phyloP scores from a whole-genome alignment of 2,113 vertebrate genomes.

The Bombycilla garrulus region DNA sequence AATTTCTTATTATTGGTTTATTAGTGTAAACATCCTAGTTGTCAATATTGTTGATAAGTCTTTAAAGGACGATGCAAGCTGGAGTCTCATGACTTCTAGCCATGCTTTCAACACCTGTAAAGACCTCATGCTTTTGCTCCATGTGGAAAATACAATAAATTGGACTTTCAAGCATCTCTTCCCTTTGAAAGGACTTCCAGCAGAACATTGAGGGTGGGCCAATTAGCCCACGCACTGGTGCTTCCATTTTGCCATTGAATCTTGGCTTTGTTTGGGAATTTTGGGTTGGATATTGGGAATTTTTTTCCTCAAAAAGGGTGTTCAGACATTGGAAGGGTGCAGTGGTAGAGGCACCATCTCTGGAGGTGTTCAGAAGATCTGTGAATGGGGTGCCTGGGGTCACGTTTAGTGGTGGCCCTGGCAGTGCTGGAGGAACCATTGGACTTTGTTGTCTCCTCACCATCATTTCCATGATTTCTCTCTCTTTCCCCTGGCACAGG shows the following conservation, averaged over 20 bases:
- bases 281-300: background rate
- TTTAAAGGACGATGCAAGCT: no score
- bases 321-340: background rate
- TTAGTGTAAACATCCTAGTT: no score
- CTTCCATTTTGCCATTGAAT: background rate
- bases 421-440: background rate
- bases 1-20: no score
- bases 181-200: no score
- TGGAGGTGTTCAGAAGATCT: background rate
- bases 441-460: background rate
- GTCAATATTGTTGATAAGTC: no score
- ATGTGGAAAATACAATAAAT: no score
- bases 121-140: no score
- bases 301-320: background rate
- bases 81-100: no score
- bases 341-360: background rate
- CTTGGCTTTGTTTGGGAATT: background rate
- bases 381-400: background rate
- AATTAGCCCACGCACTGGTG: background rate
- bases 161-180: no score
- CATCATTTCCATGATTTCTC: background rate
- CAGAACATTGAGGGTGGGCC: no score
- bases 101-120: no score
- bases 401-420: background rate
- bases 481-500: conserved; percentile 62